These are phyloP conservation scores for Eupithecia dodoneata DNA, from an alignment of 2,888 invertebrate genomes.

Conservation along the genomic window DNA sequence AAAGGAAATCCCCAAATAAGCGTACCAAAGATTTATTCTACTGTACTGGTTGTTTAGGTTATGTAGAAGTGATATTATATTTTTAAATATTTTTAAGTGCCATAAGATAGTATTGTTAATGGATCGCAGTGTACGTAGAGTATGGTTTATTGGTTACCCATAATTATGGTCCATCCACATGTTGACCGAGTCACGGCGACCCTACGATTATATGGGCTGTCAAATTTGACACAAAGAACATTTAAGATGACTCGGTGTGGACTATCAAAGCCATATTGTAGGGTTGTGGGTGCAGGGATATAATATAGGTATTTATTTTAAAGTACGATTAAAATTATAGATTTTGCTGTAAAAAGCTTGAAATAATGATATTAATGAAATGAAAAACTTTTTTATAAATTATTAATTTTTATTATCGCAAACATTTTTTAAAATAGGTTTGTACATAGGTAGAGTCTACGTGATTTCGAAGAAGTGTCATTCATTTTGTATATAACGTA, in stretches of 20 bases:
- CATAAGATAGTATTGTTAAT: background rate
- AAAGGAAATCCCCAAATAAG: background rate
- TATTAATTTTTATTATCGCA: background rate
- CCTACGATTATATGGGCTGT: background rate
- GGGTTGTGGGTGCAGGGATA: background rate
- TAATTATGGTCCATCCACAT: background rate
- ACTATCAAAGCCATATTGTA: background rate
- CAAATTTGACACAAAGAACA: background rate
- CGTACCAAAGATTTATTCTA: background rate
- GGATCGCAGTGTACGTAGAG: background rate
- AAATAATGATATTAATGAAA: background rate
- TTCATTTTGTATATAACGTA: background rate
- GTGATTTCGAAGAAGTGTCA: background rate
- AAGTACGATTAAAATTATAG: background rate
- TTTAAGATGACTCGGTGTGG: background rate
- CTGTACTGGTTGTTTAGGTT: background rate
- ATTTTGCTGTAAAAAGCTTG: background rate
- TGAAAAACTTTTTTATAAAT: background rate
- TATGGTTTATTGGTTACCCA: background rate
- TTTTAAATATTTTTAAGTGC: slow-evolving; percentile 1
- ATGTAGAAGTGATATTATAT: background rate
- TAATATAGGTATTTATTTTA: background rate
- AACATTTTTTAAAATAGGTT: background rate
- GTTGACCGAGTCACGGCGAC: background rate
- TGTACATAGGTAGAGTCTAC: background rate